Evolutionary conservation across 2,888 invertebrate genomes (phyloP).

Genomic region (Holacanthella duospinosa): DNA sequence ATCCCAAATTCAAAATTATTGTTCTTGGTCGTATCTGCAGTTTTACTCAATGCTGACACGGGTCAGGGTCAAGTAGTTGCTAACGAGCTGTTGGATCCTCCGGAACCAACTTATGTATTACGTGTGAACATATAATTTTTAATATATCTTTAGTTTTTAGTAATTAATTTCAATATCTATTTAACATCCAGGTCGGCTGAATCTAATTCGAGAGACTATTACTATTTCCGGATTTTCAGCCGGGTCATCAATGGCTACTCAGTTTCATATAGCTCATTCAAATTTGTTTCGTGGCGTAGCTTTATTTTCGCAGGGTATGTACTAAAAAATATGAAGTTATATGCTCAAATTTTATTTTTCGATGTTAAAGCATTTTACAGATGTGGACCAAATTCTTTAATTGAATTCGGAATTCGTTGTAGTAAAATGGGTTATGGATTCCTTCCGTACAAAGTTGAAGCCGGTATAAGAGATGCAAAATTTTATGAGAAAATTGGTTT

Average conservation of each 20-base stretch:
- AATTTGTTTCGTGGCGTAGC: conserved; percentile 25
- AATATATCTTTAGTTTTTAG: too few species aligned
- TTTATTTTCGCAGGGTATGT: conserved; percentile 30
- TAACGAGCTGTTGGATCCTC: too few species aligned
- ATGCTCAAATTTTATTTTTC: background rate
- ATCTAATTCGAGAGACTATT: background rate
- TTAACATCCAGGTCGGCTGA: conserved; percentile 1
- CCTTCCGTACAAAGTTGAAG: conserved; percentile 24
- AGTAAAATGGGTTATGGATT: conserved; percentile 19
- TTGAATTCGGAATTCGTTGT: conserved; percentile 31
- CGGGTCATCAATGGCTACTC: conserved; percentile 25
- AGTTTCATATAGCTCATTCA: conserved; percentile 26
- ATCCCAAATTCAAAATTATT: too few species aligned
- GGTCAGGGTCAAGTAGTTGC: too few species aligned
- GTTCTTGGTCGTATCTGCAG: too few species aligned
- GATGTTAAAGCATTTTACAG: conserved; percentile 27
- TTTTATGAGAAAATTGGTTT: conserved; percentile 19
- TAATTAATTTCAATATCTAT: too few species aligned
- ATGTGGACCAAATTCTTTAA: conserved; percentile 25
- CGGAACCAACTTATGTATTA: too few species aligned
- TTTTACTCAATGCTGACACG: too few species aligned
- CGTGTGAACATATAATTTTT: too few species aligned
- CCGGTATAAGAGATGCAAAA: conserved; percentile 20
- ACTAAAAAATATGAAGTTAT: background rate
- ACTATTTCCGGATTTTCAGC: conserved; percentile 12